Percentiles rank a stretch among this genome's conserved stretches.
Conservation (phyloP, 2,888 invertebrate species). For the Melipona beecheii region DNA sequence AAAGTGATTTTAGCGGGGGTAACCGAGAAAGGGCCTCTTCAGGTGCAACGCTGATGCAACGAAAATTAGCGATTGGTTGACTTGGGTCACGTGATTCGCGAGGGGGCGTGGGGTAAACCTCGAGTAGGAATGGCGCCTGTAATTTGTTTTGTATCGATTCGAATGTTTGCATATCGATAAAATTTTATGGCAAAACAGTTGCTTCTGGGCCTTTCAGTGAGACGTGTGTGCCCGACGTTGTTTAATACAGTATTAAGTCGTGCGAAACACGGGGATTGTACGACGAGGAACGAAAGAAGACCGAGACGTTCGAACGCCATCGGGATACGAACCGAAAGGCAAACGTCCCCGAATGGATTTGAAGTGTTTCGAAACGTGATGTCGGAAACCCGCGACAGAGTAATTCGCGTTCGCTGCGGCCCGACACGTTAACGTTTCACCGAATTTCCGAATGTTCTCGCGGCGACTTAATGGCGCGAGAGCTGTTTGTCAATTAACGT, state of each 20-base stretch:
- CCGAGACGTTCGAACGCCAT: neutral
- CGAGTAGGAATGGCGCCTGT: too few species aligned
- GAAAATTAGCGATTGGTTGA: too few species aligned
- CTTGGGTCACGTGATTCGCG: too few species aligned
- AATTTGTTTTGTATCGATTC: too few species aligned
- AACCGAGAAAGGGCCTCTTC: too few species aligned
- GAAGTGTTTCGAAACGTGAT: neutral
- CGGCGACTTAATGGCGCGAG: neutral
- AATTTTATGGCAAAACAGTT: too few species aligned
- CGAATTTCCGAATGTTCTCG: neutral
- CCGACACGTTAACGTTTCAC: neutral
- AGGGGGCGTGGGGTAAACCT: too few species aligned
- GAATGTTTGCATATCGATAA: too few species aligned
- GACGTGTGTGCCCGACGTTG: conserved; percentile 8
- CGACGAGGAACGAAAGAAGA: neutral
- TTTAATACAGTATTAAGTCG: conserved; percentile 7
- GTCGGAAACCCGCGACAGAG: neutral
- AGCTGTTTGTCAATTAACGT: neutral
- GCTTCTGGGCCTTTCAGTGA: too few species aligned
- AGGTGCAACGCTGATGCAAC: too few species aligned
- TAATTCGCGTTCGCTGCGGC: neutral
- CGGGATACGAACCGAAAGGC: neutral
- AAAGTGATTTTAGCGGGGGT: too few species aligned
- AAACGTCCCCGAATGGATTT: neutral
- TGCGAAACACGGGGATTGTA: neutral